Evolutionary conservation across 2,113 vertebrate species (phyloP).

Genomic region (Catagonus wagneri): DNA sequence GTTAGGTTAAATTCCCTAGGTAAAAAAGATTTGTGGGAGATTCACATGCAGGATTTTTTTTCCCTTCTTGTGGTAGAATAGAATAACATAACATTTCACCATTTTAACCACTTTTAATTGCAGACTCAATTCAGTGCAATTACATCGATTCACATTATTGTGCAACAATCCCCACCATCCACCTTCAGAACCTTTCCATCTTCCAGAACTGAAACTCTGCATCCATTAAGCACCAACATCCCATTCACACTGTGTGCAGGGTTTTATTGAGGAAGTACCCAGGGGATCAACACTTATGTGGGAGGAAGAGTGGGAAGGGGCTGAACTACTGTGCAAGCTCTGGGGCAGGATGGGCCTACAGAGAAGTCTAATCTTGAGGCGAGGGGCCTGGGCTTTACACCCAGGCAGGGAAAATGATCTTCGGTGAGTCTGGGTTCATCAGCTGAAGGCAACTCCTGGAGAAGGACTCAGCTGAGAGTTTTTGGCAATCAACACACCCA

Average conservation of each 20-base stretch:
- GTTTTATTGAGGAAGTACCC: background rate
- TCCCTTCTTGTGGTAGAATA: background rate
- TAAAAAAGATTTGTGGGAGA: background rate
- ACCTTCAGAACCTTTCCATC: background rate
- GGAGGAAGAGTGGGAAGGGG: background rate
- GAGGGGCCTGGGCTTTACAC: background rate
- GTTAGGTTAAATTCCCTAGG: background rate
- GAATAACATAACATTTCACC: background rate
- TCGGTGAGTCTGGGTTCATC: too few species aligned
- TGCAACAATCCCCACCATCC: background rate
- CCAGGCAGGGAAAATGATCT: background rate
- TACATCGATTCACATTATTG: background rate
- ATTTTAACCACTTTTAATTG: background rate
- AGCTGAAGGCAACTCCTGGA: background rate
- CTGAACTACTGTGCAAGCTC: background rate
- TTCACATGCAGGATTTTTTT: background rate
- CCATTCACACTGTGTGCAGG: background rate
- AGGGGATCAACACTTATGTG: background rate
- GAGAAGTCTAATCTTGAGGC: background rate
- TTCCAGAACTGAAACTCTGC: background rate
- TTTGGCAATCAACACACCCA: background rate
- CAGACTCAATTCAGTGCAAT: background rate
- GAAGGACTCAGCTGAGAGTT: background rate
- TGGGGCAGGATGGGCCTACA: background rate
- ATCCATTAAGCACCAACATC: background rate